Conservation (phyloP, 2,888 invertebrate species). For the Meteorus colon region DNA sequence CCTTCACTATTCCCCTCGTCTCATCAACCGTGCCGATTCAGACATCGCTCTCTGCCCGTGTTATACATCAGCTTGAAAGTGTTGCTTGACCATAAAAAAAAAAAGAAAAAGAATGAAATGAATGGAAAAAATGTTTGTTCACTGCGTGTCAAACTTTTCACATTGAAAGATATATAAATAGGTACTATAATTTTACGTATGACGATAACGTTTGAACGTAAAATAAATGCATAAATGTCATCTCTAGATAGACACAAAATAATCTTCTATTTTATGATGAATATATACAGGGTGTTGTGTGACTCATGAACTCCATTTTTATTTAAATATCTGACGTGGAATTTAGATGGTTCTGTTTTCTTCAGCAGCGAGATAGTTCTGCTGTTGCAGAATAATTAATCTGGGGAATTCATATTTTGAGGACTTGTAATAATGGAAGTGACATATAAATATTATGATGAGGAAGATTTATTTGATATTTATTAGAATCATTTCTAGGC, state of each 20-base stretch:
- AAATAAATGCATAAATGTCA: neutral
- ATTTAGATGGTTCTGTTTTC: no score
- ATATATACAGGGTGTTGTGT: neutral
- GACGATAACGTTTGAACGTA: neutral
- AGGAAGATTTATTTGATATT: no score
- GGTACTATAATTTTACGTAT: neutral
- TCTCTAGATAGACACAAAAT: neutral
- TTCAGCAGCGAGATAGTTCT: no score
- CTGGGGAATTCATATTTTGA: no score
- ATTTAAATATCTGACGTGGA: no score
- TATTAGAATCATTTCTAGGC: no score
- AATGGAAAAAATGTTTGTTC: neutral
- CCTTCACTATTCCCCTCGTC: neutral
- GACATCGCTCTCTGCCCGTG: neutral
- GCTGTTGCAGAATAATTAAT: no score
- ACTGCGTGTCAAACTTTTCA: neutral
- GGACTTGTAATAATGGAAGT: no score
- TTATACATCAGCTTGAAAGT: neutral
- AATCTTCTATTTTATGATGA: neutral
- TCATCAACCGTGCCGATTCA: neutral
- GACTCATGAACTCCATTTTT: no score
- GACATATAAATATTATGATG: no score
- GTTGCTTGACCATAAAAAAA: neutral
- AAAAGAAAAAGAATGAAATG: neutral
- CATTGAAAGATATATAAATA: neutral